Percentiles rank a stretch among this genome's conserved stretches.
phyloP scores from a whole-genome alignment of 2,888 invertebrate genomes.

The Drosophila paranaensis region DNA sequence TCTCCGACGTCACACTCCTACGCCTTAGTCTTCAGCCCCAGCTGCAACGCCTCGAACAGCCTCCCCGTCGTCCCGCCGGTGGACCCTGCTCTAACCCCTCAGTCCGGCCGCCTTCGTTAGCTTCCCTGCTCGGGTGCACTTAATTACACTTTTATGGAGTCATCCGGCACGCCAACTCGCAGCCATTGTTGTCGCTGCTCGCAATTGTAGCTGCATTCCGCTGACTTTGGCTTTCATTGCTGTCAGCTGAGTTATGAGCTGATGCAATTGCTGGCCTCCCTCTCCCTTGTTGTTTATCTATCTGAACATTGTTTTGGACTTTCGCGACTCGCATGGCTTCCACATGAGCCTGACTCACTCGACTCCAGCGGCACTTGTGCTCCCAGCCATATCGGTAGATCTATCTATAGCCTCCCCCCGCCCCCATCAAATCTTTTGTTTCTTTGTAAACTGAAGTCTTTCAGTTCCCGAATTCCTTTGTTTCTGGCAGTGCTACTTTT shows the following conservation, averaged over 20 bases:
- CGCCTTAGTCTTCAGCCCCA: not conserved
- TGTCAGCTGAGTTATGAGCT: constrained; percentile 64
- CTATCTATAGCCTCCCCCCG: not conserved
- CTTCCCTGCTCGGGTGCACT: constrained; percentile 34
- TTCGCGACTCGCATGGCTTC: constrained; percentile 4
- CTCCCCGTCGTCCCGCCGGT: not conserved
- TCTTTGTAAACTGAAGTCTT: not conserved
- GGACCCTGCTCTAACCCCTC: not conserved
- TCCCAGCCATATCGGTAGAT: not conserved
- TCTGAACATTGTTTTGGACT: constrained; percentile 22
- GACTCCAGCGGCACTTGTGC: not conserved
- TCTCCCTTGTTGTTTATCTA: constrained; percentile 20
- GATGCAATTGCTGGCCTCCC: constrained; percentile 50
- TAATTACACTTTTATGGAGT: constrained; percentile 75
- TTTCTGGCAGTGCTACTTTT: not conserved
- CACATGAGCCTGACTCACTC: constrained; percentile 5
- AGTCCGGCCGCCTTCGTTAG: not conserved
- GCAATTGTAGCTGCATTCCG: constrained; percentile 53
- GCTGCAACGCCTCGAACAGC: not conserved
- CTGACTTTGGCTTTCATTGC: constrained; percentile 54
- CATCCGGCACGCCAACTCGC: constrained; percentile 23
- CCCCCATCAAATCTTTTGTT: not conserved
- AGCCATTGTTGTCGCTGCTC: constrained; percentile 8
- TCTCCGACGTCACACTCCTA: not conserved
- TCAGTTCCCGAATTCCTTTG: not conserved